phyloP scores from a whole-genome alignment of 2,888 invertebrate genomes.

The Tetramorium bicarinatum region DNA sequence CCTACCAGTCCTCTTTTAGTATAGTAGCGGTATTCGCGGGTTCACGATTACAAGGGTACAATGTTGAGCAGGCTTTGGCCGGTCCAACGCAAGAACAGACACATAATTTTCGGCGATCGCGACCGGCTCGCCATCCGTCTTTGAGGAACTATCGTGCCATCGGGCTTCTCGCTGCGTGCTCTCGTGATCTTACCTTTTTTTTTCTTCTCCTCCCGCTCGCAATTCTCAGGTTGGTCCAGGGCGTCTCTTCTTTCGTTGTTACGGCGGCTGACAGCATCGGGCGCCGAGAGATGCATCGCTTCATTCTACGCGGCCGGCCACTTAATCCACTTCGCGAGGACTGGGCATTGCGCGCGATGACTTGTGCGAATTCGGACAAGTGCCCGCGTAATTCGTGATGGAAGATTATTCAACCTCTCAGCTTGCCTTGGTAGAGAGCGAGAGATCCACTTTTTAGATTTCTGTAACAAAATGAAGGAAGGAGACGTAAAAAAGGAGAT shows the following conservation, averaged over 20 bases:
- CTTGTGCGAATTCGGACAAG: conserved; percentile 50
- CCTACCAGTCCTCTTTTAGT: conserved; percentile 52
- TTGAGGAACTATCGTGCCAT: conserved; percentile 77
- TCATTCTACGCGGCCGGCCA: conserved; percentile 77
- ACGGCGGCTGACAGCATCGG: conserved; percentile 57
- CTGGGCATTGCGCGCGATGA: conserved; percentile 38
- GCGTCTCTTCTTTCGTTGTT: conserved; percentile 61
- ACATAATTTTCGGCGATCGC: conserved; percentile 82
- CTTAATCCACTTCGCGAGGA: conserved; percentile 63
- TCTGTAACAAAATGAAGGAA: background rate
- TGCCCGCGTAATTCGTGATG: conserved; percentile 32
- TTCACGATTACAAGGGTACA: conserved; percentile 71
- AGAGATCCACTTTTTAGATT: background rate
- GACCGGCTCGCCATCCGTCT: conserved; percentile 78
- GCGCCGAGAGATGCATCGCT: conserved; percentile 81
- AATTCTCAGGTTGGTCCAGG: conserved; percentile 36
- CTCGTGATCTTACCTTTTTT: background rate
- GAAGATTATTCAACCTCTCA: conserved; percentile 22
- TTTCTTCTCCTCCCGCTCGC: conserved; percentile 42
- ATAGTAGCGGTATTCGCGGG: conserved; percentile 70
- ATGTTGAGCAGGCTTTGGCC: conserved; percentile 70
- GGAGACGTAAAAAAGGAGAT: background rate
- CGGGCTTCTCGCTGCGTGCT: conserved; percentile 63
- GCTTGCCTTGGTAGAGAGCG: background rate
- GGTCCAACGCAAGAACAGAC: conserved; percentile 79